phyloP scores from a whole-genome alignment of 2,113 vertebrate species.

The Zootoca vivipara region DNA sequence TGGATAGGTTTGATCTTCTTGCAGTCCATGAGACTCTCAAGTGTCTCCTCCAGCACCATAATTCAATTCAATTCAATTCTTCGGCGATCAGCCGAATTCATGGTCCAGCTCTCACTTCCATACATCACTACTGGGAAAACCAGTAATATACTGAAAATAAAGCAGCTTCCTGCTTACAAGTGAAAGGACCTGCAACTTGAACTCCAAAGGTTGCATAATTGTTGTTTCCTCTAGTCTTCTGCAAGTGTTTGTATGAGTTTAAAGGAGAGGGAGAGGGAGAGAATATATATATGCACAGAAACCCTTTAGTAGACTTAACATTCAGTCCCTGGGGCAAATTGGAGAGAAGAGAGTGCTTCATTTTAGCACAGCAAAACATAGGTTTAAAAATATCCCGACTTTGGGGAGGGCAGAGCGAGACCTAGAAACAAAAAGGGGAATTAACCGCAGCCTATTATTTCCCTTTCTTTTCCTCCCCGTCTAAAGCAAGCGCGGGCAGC shows the following conservation, averaged over 20 bases:
- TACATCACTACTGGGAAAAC: no score
- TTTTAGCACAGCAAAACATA: constrained; percentile 11
- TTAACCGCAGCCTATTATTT: background rate
- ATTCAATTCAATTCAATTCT: no score
- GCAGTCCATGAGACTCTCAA: no score
- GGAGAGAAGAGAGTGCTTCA: constrained; percentile 22
- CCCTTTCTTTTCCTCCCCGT: no score
- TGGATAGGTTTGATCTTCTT: no score
- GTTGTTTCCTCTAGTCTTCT: constrained; percentile 59
- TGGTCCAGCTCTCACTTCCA: no score
- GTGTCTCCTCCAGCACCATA: no score
- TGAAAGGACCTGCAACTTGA: constrained; percentile 34
- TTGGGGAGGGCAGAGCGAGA: background rate
- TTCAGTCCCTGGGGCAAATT: constrained; percentile 47
- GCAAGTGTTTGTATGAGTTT: constrained; percentile 52
- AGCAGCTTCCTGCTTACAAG: constrained; percentile 39
- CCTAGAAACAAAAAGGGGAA: background rate
- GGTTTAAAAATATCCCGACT: constrained; percentile 48
- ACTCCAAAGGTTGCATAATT: constrained; percentile 59
- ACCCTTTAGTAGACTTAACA: background rate
- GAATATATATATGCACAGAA: background rate
- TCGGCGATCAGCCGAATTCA: no score
- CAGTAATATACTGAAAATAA: constrained; percentile 1
- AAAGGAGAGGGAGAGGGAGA: background rate
- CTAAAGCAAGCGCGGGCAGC: background rate